Evolutionary conservation across 2,797 vertebrate genomes (phyloP).

Genomic region (Nasua narica): DNA sequence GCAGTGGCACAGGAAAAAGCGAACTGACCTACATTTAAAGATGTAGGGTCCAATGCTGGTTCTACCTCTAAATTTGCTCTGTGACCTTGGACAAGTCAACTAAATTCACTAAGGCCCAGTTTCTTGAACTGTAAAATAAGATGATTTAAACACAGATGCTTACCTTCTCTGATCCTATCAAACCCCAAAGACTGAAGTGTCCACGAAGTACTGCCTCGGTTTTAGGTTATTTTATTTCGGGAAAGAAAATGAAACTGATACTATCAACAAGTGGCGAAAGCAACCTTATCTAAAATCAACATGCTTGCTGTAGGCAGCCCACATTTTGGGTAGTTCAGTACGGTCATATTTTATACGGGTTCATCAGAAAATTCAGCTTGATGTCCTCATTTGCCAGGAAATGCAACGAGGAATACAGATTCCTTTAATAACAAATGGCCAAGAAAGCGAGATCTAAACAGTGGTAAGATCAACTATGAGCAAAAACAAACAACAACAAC

Average conservation of each 20-base stretch:
- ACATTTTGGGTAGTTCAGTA: not conserved
- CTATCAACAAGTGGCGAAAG: not conserved
- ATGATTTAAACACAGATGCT: not conserved
- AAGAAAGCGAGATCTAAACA: not conserved
- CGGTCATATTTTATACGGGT: not conserved
- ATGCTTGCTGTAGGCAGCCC: not conserved
- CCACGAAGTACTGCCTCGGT: not conserved
- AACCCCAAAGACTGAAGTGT: not conserved
- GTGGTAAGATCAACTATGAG: not conserved
- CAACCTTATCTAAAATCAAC: slow-evolving; percentile 11
- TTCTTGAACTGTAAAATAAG: not conserved
- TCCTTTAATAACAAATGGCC: not conserved
- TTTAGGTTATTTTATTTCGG: slow-evolving; percentile 19
- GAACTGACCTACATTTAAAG: not conserved
- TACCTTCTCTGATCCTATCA: not conserved
- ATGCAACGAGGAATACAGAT: not conserved
- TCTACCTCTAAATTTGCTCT: not conserved
- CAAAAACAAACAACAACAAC: not conserved
- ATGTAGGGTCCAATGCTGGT: not conserved
- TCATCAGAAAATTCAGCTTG: not conserved
- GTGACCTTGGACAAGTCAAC: not conserved
- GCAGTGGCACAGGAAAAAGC: not conserved
- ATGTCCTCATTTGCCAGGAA: not conserved
- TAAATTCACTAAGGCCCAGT: not conserved
- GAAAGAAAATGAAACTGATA: not conserved